Conservation (phyloP, 2,113 vertebrate genomes). For the Isurus oxyrinchus region DNA sequence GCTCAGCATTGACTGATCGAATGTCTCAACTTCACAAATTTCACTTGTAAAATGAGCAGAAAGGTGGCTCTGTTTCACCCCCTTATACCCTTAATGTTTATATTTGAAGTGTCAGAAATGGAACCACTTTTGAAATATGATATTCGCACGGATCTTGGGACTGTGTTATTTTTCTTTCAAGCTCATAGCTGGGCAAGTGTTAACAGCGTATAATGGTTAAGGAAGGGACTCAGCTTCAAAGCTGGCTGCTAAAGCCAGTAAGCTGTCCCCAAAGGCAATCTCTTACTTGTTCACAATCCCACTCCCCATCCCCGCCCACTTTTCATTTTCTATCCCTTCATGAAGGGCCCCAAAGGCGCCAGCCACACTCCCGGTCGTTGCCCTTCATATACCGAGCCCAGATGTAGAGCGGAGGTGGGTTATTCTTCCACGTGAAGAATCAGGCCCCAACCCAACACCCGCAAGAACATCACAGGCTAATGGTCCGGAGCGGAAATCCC, state of each 20-base stretch:
- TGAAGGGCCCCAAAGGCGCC: neutral
- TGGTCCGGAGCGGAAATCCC: neutral
- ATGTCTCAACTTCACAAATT: neutral
- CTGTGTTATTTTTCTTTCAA: neutral
- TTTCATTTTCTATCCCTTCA: neutral
- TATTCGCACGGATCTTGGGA: neutral
- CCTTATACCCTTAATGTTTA: neutral
- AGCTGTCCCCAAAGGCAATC: neutral
- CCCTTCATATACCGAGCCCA: neutral
- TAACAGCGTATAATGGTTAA: neutral
- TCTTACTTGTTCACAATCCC: neutral
- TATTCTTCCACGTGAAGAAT: neutral
- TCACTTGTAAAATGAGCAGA: neutral
- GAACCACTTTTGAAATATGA: neutral
- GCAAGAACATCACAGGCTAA: neutral
- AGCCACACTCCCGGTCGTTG: neutral
- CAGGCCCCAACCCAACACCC: neutral
- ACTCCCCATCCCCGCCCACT: neutral
- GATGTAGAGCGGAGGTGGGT: neutral
- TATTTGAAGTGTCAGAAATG: neutral
- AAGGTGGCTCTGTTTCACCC: neutral
- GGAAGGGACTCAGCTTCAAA: neutral
- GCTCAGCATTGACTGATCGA: neutral
- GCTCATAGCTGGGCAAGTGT: neutral
- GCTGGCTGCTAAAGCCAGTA: neutral